Base-by-base conservation (phyloP, 2,888 invertebrate genomes). In the Anorthoa munda region DNA sequence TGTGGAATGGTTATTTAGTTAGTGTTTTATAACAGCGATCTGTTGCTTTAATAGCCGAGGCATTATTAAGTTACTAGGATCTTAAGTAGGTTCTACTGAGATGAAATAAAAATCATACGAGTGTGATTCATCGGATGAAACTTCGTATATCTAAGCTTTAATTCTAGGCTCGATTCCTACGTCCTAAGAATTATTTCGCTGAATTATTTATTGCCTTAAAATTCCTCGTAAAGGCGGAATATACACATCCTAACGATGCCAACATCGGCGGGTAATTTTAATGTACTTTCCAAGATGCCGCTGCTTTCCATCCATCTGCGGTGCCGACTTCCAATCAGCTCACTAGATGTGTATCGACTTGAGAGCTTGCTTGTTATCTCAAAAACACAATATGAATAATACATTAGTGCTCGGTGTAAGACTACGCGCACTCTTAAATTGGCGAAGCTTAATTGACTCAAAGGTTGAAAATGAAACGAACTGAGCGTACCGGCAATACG, bases 301-400 rank as follows among this genome's bases (percentile, higher is more conserved):
- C 88, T 81, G 87, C 84, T 89, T 88, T 89, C 86, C 89, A 82
- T 87, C 90, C 92, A 92, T 92, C 92, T 90, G 81, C 89, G 85
- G 82, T 82, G 86, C 89, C 79, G 86, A 78, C 91, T 92, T 90
- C 94, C 94, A 94, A 95, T 95, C 95, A 94, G 93, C 91, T 92
- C 91, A 88, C 94, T 94, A 95, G 96, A 96, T 96, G 94, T 94
- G 94, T 95, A 96, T 96, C 95, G 94, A 92, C 93, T 94, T 93
- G 92, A 94, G 92, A 92, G 92, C 89, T 91, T 91, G 94, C 95
- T 96, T 95, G 96, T 96, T 96, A 96, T 96, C 96, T 95, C 94
- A 95, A 95, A 95, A 95, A 94, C 95, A 94, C 94, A 94, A 94
- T 95, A 96, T 96, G 96, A 96, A 96, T 96, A 96, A 96, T 95